Evolutionary conservation across 1,140 invertebrate genomes (phyloP).

Genomic region (Brachionus koreanus): DNA sequence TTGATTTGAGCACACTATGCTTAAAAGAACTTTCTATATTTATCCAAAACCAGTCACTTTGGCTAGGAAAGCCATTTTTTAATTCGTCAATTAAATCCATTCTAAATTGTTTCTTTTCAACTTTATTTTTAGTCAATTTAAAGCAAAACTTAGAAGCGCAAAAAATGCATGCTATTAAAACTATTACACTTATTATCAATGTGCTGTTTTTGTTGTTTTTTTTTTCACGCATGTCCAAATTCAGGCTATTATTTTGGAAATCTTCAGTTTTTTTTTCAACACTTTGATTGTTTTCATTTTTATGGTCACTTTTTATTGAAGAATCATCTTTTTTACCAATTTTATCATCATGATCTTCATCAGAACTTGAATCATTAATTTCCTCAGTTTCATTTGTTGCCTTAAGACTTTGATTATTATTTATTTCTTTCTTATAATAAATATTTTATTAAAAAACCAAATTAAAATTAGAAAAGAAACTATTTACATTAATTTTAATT

Average conservation of each 20-base stretch:
- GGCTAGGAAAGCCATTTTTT: constrained; percentile 16
- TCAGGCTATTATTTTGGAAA: no score
- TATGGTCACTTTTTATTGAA: no score
- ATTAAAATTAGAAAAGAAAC: not conserved
- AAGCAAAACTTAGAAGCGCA: no score
- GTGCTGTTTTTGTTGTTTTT: not conserved
- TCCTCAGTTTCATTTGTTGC: not conserved
- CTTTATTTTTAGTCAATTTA: not conserved
- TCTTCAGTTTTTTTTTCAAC: no score
- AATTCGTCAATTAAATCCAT: not conserved
- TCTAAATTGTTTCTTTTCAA: not conserved
- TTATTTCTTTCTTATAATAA: not conserved
- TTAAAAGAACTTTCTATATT: constrained; percentile 38
- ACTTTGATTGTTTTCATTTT: no score
- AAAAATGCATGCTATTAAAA: not conserved
- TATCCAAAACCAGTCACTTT: constrained; percentile 14
- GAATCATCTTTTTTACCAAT: not conserved
- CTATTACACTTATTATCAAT: not conserved
- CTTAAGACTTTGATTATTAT: not conserved
- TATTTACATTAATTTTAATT: not conserved
- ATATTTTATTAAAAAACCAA: not conserved
- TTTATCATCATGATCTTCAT: not conserved
- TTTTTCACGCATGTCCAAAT: no score
- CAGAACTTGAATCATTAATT: not conserved
- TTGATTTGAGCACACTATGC: constrained; percentile 36